Evolutionary conservation across 2,113 vertebrate species (phyloP).

Genomic region (Lynx canadensis): DNA sequence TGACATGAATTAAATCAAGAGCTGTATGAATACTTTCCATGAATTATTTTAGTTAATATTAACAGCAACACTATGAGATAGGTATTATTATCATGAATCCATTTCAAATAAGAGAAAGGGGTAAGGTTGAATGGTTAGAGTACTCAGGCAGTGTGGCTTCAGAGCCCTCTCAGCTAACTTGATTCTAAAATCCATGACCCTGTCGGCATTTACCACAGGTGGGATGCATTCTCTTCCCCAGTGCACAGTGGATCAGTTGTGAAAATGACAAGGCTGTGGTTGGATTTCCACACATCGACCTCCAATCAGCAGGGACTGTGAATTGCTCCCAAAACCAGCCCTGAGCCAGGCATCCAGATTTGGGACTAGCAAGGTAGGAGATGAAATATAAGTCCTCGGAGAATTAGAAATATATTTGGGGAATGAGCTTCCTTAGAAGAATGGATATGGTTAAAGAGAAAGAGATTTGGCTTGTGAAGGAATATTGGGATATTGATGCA

Average conservation of each 20-base stretch:
- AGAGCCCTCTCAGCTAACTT: background rate
- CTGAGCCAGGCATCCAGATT: background rate
- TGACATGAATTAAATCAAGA: background rate
- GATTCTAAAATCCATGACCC: background rate
- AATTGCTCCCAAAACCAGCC: background rate
- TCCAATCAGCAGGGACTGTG: background rate
- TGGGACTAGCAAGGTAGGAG: background rate
- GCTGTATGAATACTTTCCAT: background rate
- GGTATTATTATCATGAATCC: background rate
- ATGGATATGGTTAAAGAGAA: background rate
- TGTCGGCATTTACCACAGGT: fast-evolving
- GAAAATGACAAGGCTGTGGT: background rate
- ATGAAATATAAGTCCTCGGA: background rate
- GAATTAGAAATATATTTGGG: background rate
- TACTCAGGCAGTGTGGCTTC: background rate
- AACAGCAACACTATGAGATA: background rate
- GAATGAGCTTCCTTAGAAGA: background rate
- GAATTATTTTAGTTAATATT: background rate
- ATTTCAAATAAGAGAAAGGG: background rate
- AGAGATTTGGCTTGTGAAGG: background rate
- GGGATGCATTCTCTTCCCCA: background rate
- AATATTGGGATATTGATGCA: background rate
- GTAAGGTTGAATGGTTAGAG: background rate
- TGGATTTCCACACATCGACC: background rate
- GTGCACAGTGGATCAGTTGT: background rate